Evolutionary conservation across 1,140 invertebrate species (phyloP).

Genomic region (Habropoda laboriosa): DNA sequence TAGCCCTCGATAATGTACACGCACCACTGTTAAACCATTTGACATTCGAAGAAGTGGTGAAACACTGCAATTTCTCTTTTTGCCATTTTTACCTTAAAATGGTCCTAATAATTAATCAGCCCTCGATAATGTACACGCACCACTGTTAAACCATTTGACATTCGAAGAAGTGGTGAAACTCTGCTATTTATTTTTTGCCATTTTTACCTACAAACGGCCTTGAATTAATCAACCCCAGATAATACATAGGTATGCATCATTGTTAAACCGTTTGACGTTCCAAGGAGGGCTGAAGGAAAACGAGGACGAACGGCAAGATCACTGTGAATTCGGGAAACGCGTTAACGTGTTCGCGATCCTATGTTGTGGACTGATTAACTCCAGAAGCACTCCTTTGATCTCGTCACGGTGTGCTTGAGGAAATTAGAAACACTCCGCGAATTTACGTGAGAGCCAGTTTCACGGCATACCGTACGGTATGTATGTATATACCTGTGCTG

Average conservation of each 20-base stretch:
- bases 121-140: background rate
- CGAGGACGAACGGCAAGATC: background rate
- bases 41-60: too few species aligned
- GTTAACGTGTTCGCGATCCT: constrained; percentile 23
- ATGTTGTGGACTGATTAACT: constrained; percentile 39
- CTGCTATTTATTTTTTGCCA: too few species aligned
- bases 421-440: constrained; percentile 51
- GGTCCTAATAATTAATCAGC: background rate
- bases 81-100: too few species aligned
- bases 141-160: too few species aligned
- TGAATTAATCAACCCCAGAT: background rate
- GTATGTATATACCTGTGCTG: too few species aligned
- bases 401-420: constrained; percentile 19
- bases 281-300: background rate
- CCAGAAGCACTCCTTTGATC: constrained; percentile 40
- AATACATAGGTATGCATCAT: background rate
- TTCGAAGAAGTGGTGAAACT: too few species aligned
- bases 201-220: too few species aligned
- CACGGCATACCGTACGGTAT: background rate
- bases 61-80: too few species aligned
- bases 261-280: background rate
- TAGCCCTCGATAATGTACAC: background rate
- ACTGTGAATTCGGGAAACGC: constrained; percentile 17
- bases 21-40: background rate
- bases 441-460: constrained; percentile 36